Evolutionary conservation across 2,113 vertebrate species (phyloP), one percentile per base, ranked within the genome.

Genomic region (Crypturellus undulatus): DNA sequence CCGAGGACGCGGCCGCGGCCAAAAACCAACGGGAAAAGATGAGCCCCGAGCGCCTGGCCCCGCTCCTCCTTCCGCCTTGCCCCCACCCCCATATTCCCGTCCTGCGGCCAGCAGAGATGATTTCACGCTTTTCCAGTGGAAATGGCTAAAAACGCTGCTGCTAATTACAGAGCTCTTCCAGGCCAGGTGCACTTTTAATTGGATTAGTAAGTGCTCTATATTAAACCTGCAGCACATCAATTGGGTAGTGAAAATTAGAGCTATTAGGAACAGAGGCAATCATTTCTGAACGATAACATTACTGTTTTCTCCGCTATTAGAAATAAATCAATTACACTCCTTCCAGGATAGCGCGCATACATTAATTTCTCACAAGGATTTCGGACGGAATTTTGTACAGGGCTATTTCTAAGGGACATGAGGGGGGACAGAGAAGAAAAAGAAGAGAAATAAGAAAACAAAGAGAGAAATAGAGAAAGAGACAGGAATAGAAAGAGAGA

Each of bases 101-200:
- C 87, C 87, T 95, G 92, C 77, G 71, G 87, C 81, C 93, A 85
- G 72, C 91, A 92, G 86, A 97, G 95, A 84, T 90, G 87, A 96
- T 97, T 96, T 96, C 94, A 93, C 85, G 97, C 94, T 96, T 95
- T 96, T 96, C 94, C 96, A 94, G 90, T 96, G 91, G 95, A 97
- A 96, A 97, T 92, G 87, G 87, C 91, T 97, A 90, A 90, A 96
- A 97, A 96, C 78, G 91, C 89, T 95, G 91, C 95, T 94, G 96
- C 94, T 96, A 97, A 98, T 98, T 96, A 96, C 92, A 97, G 75
- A 75, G 69, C 83, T 82, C 95, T 93, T 92, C 96, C 84, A 78
- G 96, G 88, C 97, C 92, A 96, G 97, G 96, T 96, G 97, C 95
- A 86, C 89, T 75, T 95, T 97, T 94, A 96, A 97, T 95, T 77